These are phyloP conservation scores for Drosophila varians DNA, from an alignment of 1,140 invertebrate species.

Conservation along the genomic window DNA sequence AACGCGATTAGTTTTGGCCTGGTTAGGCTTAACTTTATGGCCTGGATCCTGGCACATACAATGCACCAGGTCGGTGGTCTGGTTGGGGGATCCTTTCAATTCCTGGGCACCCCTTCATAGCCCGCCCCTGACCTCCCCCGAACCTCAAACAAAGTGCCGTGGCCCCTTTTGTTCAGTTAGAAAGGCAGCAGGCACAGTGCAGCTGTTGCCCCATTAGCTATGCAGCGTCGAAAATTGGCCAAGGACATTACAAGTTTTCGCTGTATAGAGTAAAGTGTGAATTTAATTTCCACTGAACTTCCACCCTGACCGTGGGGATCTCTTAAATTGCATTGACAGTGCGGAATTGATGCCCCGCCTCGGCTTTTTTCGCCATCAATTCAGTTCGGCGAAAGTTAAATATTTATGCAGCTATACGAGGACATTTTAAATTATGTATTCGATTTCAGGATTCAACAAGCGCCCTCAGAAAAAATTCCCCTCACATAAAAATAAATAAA, in stretches of 20 bases:
- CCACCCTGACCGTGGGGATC: not conserved
- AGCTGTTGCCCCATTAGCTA: slow-evolving; percentile 51
- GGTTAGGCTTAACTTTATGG: slow-evolving; percentile 21
- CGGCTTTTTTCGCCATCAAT: slow-evolving; percentile 1
- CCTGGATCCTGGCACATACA: slow-evolving; percentile 24
- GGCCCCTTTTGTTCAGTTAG: slow-evolving; percentile 22
- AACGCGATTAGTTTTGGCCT: slow-evolving; percentile 52
- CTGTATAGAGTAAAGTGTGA: slow-evolving; percentile 10
- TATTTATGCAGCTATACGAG: slow-evolving; percentile 32
- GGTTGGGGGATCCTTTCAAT: slow-evolving; percentile 13
- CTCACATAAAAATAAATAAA: slow-evolving; percentile 15
- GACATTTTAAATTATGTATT: slow-evolving; percentile 60
- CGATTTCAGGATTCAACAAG: slow-evolving; percentile 43
- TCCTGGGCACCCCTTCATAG: slow-evolving; percentile 21
- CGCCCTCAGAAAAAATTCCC: slow-evolving; percentile 10
- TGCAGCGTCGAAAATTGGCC: slow-evolving; percentile 40
- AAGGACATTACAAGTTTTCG: slow-evolving; percentile 32
- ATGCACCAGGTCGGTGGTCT: slow-evolving; percentile 25
- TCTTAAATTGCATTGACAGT: slow-evolving; percentile 29
- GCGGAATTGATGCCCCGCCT: slow-evolving; percentile 2
- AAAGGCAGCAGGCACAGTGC: slow-evolving; percentile 11
- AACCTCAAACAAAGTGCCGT: slow-evolving; percentile 21
- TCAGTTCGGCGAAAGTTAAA: slow-evolving; percentile 27
- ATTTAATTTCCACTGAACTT: slow-evolving; percentile 24
- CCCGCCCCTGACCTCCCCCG: slow-evolving; percentile 2